Conservation (phyloP, 2,113 vertebrate genomes). For the Acanthochromis polyacanthus region DNA sequence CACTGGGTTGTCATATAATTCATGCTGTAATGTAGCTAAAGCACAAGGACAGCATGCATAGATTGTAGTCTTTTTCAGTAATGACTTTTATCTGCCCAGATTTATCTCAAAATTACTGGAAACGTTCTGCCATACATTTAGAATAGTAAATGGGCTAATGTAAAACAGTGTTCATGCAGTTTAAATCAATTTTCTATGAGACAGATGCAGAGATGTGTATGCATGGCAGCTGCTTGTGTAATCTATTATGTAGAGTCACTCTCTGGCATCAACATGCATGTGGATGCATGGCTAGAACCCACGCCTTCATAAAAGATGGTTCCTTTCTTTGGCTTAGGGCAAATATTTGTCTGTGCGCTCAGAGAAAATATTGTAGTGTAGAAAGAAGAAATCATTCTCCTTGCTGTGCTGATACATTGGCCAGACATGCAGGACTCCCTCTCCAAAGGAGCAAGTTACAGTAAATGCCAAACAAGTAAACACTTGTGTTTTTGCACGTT, state of each 20-base stretch:
- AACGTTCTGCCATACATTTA: neutral
- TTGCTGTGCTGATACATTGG: conserved; percentile 16
- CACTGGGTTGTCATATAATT: conserved; percentile 85
- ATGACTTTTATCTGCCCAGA: conserved; percentile 12
- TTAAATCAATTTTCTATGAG: conserved; percentile 52
- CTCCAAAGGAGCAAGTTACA: neutral
- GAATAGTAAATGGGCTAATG: conserved; percentile 22
- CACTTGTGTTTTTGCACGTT: neutral
- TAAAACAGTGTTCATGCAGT: conserved; percentile 61
- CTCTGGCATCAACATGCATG: conserved; percentile 70
- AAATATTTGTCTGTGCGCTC: conserved; percentile 54
- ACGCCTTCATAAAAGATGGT: conserved; percentile 36
- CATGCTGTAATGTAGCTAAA: conserved; percentile 72
- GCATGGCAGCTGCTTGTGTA: conserved; percentile 46
- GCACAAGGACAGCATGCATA: conserved; percentile 88
- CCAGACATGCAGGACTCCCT: conserved; percentile 18
- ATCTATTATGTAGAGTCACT: conserved; percentile 56
- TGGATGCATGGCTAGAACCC: conserved; percentile 62
- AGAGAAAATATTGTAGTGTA: conserved; percentile 49
- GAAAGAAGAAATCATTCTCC: conserved; percentile 34
- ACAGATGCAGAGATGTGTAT: conserved; percentile 52
- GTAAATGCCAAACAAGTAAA: too few relatives aligned
- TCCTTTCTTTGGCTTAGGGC: conserved; percentile 57
- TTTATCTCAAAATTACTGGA: conserved; percentile 18
- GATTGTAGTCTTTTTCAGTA: conserved; percentile 51